Evolutionary conservation across 2,797 vertebrate species (phyloP).

Genomic region (Melanotaenia trifasciata): DNA sequence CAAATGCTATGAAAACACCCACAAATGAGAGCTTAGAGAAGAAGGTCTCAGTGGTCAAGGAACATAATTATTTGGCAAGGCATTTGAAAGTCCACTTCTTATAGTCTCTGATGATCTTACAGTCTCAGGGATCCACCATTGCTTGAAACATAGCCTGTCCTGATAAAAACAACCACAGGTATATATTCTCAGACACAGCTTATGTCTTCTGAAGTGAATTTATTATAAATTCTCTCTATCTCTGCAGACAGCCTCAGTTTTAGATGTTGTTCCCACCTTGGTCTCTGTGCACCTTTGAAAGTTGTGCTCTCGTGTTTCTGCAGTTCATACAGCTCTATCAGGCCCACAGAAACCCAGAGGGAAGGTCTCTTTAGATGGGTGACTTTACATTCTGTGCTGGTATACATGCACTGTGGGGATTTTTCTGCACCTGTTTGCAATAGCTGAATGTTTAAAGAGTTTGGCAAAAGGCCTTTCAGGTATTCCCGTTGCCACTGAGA

Average conservation of each 20-base stretch:
- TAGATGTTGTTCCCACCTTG: conserved; percentile 11
- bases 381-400: conserved; percentile 43
- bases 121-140: not conserved
- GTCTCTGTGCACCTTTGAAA: not conserved
- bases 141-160: not conserved
- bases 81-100: not conserved
- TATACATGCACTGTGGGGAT: conserved; percentile 44
- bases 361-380: conserved; percentile 44
- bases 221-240: conserved; percentile 10
- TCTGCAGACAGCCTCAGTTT: not conserved
- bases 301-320: not conserved
- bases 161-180: not conserved
- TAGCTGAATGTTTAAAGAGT: conserved; percentile 42
- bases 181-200: not conserved
- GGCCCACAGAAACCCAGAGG: conserved; percentile 12
- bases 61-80: not conserved
- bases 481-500: conserved; percentile 15
- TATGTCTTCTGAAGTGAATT: not conserved
- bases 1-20: not conserved
- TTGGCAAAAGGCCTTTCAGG: conserved; percentile 7
- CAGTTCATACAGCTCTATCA: conserved; percentile 31
- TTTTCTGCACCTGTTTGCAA: conserved; percentile 42
- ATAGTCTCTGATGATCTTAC: not conserved
- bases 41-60: not conserved
- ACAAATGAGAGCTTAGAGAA: not conserved